These are phyloP conservation scores for Phylloscopus trochilus DNA, from an alignment of 2,113 vertebrate species.

Conservation along the genomic window DNA sequence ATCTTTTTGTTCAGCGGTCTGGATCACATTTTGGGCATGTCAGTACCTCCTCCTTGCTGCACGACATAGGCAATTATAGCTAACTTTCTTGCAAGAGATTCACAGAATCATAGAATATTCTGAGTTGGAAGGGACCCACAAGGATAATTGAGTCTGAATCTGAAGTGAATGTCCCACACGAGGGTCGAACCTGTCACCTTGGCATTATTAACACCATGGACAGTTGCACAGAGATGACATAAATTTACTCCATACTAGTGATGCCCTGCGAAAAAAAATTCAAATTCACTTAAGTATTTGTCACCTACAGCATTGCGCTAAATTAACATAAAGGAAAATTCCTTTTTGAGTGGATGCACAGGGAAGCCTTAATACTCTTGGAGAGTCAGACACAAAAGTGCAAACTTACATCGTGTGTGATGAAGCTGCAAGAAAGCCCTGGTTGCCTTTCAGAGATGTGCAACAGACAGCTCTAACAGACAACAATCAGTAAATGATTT, in stretches of 20 bases:
- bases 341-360: background rate
- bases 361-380: background rate
- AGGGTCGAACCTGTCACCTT: background rate
- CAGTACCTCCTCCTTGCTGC: background rate
- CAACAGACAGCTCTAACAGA: background rate
- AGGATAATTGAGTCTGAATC: background rate
- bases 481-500: background rate
- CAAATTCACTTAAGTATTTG: background rate
- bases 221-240: background rate
- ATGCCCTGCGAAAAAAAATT: background rate
- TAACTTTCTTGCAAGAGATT: background rate
- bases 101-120: background rate
- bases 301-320: background rate
- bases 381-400: background rate
- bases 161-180: accelerated
- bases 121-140: background rate
- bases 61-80: background rate
- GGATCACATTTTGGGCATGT: background rate
- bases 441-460: background rate
- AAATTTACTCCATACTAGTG: background rate
- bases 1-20: background rate
- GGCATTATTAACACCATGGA: background rate
- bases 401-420: background rate
- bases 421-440: background rate
- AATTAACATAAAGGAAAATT: background rate